phyloP scores from a whole-genome alignment of 2,888 invertebrate genomes.

The Deilephila elpenor region DNA sequence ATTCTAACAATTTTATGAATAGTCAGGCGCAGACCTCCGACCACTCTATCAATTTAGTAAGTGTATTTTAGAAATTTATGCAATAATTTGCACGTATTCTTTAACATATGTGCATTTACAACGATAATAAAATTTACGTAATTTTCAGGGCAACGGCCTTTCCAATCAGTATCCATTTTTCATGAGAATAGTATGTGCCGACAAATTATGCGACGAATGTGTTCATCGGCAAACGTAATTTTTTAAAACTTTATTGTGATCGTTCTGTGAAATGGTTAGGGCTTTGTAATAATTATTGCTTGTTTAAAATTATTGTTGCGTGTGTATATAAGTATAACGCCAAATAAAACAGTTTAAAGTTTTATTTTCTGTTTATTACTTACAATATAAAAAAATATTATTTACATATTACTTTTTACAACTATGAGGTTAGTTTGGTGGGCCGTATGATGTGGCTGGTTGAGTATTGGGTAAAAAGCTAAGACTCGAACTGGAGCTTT shows the following conservation, averaged over 20 bases:
- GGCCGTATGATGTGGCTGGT: constrained; percentile 67
- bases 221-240: background rate
- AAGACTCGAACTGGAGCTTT: constrained; percentile 43
- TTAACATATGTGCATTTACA: constrained; percentile 34
- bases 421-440: constrained; percentile 59
- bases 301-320: background rate
- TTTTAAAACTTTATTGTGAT: background rate
- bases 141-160: constrained; percentile 51
- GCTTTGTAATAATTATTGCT: background rate
- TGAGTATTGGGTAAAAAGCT: constrained; percentile 70
- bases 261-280: background rate
- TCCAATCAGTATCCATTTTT: constrained; percentile 54
- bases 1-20: constrained; percentile 35
- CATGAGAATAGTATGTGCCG: constrained; percentile 62
- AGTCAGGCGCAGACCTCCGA: constrained; percentile 64
- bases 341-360: constrained; percentile 42
- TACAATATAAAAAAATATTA: constrained; percentile 50
- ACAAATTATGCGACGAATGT: constrained; percentile 48
- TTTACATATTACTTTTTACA: constrained; percentile 50
- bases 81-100: constrained; percentile 26
- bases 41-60: constrained; percentile 64
- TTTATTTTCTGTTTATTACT: constrained; percentile 50
- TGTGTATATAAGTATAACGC: background rate
- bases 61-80: constrained; percentile 37
- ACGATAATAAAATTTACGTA: constrained; percentile 34